These are phyloP conservation scores for Xanthorhoe spadicearia DNA, from an alignment of 2,888 invertebrate species.

Conservation along the genomic window DNA sequence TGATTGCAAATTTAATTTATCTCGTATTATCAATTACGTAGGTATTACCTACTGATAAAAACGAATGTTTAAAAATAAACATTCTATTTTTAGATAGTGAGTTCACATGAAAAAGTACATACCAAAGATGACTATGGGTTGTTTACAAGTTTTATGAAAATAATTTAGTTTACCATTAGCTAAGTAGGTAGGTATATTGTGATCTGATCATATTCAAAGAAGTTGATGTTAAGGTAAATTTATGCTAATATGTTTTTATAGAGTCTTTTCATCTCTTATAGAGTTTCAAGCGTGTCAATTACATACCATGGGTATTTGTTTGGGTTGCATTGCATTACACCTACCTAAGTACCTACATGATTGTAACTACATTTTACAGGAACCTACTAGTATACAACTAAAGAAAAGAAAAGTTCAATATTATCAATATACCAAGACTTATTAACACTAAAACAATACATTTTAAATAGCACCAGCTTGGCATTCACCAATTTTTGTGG, in stretches of 20 bases:
- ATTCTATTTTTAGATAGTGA: neutral
- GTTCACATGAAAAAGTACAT: neutral
- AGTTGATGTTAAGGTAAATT: neutral
- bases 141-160: neutral
- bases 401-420: neutral
- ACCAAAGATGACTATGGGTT: neutral
- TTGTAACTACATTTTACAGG: too few species aligned
- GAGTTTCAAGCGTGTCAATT: neutral
- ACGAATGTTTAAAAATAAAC: neutral
- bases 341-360: too few species aligned
- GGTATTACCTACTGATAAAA: neutral
- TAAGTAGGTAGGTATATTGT: neutral
- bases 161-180: neutral
- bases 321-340: neutral
- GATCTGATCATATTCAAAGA: neutral
- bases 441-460: neutral
- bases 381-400: neutral
- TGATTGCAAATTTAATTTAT: too few species aligned
- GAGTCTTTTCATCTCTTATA: neutral
- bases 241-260: neutral
- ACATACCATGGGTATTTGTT: neutral
- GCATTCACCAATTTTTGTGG: slow-evolving; percentile 16
- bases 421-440: neutral
- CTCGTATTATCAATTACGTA: neutral
- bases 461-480: neutral